Percentiles rank a stretch among this genome's conserved stretches.
Conservation (phyloP, 2,888 invertebrate species). For the Leucophora obtusa region DNA sequence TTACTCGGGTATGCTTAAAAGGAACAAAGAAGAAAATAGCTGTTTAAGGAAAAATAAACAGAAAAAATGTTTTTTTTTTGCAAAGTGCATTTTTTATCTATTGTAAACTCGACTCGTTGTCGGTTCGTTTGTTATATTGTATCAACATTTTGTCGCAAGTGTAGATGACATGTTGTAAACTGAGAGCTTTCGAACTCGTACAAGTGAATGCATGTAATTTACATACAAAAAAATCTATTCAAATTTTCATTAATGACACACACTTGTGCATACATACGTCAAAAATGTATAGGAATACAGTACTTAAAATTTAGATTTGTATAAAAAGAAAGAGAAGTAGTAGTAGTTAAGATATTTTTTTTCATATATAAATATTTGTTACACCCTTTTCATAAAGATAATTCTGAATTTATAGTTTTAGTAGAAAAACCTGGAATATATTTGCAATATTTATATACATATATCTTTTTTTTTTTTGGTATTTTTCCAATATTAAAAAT, state of each 20-base stretch:
- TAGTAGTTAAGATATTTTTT: no score
- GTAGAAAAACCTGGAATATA: no score
- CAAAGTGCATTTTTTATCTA: not conserved
- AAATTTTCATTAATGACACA: conserved; percentile 50
- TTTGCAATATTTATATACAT: no score
- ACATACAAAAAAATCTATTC: conserved; percentile 45
- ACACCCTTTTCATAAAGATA: no score
- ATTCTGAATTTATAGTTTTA: no score
- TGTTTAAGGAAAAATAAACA: not conserved
- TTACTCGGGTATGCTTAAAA: not conserved
- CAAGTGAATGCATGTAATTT: conserved; percentile 55
- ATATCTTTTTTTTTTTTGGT: no score
- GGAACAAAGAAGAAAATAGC: not conserved
- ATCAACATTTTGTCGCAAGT: conserved; percentile 40
- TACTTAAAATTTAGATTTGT: no score
- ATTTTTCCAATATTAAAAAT: no score
- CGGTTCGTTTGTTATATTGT: not conserved
- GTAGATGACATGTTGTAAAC: conserved; percentile 30
- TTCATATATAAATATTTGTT: no score
- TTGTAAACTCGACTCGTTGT: not conserved
- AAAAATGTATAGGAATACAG: not conserved
- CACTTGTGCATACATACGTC: not conserved
- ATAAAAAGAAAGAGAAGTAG: no score
- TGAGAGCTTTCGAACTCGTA: conserved; percentile 45
- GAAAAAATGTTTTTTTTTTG: not conserved